phyloP scores from a whole-genome alignment of 2,888 invertebrate species.

The Hermaeophaga mercurialis region DNA sequence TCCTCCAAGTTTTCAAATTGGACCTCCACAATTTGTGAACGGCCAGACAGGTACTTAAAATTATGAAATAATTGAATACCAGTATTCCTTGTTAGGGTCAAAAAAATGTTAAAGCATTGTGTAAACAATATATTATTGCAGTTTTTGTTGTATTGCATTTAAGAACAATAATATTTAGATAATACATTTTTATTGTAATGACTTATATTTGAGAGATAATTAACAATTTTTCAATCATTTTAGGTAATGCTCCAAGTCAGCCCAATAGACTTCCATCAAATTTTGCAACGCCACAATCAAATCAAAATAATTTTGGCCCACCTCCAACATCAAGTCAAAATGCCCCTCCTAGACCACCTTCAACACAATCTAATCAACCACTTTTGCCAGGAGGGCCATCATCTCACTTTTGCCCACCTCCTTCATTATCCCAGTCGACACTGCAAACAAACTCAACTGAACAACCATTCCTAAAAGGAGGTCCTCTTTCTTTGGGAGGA shows the following conservation, averaged over 20 bases:
- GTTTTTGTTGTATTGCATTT: too few species aligned
- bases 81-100: too few species aligned
- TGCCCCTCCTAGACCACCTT: slow-evolving; percentile 15
- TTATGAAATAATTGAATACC: too few species aligned
- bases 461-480: too few species aligned
- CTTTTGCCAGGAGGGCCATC: slow-evolving; percentile 6
- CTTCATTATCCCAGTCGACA: neutral
- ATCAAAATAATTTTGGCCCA: slow-evolving; percentile 43
- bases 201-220: neutral
- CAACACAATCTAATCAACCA: slow-evolving; percentile 16
- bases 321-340: slow-evolving; percentile 19
- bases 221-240: neutral
- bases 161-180: too few species aligned
- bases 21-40: slow-evolving; percentile 34
- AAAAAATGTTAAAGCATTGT: too few species aligned
- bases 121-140: too few species aligned
- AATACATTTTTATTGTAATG: neutral
- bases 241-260: slow-evolving; percentile 24
- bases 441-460: too few species aligned
- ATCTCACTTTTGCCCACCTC: slow-evolving; percentile 1
- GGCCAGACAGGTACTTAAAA: too few species aligned
- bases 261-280: slow-evolving; percentile 43
- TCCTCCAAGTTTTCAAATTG: slow-evolving; percentile 34
- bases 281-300: slow-evolving; percentile 40
- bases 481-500: slow-evolving; percentile 13